phyloP scores from a whole-genome alignment of 2,113 vertebrate genomes.

The Oncorhynchus masou region DNA sequence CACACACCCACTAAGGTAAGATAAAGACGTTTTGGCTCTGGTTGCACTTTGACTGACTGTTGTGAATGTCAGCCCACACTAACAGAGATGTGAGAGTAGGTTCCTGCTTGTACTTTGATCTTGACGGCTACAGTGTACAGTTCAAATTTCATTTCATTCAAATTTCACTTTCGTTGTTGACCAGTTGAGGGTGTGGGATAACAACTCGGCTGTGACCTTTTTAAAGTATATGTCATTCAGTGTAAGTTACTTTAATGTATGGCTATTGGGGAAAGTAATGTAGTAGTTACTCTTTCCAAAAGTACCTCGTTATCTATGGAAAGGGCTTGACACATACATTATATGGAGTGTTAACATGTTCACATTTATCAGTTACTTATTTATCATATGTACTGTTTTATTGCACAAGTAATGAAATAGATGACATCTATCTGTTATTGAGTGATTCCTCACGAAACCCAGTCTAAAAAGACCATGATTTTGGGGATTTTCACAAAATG shows the following conservation, averaged over 20 bases:
- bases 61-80: neutral
- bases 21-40: neutral
- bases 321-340: neutral
- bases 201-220: too few relatives aligned
- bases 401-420: neutral
- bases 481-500: too few relatives aligned
- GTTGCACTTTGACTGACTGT: neutral
- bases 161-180: neutral
- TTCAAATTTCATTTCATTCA: neutral
- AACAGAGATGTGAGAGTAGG: neutral
- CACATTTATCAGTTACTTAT: too few relatives aligned
- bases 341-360: neutral
- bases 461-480: too few relatives aligned
- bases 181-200: too few relatives aligned
- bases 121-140: neutral
- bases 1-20: conserved; percentile 38
- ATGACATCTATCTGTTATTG: too few relatives aligned
- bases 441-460: too few relatives aligned
- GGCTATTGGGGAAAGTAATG: too few relatives aligned
- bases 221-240: too few relatives aligned
- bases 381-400: neutral
- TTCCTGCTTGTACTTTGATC: neutral
- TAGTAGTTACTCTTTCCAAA: too few relatives aligned
- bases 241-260: neutral
- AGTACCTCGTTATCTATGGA: too few relatives aligned